phyloP scores from a whole-genome alignment of 2,888 invertebrate species.

The Lymantria monacha region DNA sequence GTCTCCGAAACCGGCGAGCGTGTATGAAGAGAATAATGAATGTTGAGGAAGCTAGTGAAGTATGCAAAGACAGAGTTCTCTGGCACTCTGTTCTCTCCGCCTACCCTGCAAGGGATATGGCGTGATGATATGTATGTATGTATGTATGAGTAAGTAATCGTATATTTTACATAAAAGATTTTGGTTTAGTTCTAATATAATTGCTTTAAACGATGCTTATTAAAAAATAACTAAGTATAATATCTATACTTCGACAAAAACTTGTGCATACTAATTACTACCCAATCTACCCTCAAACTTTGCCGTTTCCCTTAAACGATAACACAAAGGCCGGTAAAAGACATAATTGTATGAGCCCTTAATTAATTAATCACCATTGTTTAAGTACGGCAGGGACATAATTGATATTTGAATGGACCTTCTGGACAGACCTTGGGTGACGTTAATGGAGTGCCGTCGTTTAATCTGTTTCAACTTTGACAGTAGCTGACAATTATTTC shows the following conservation, averaged over 20 bases:
- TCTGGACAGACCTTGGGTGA: constrained; percentile 45
- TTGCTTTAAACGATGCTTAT: too few relatives aligned
- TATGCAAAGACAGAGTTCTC: too few relatives aligned
- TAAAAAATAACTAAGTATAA: too few relatives aligned
- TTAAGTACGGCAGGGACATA: constrained; percentile 57
- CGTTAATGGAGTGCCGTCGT: constrained; percentile 15
- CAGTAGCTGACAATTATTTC: constrained; percentile 4
- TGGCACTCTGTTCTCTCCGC: too few relatives aligned
- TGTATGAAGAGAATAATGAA: too few relatives aligned
- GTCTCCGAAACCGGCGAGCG: too few relatives aligned
- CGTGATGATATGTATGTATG: not conserved
- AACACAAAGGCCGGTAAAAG: constrained; percentile 43
- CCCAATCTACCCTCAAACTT: constrained; percentile 9
- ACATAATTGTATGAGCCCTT: constrained; percentile 73
- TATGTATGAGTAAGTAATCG: too few relatives aligned
- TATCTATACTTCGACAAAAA: too few relatives aligned
- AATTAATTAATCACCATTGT: constrained; percentile 78
- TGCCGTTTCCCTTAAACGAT: constrained; percentile 18
- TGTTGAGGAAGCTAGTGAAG: too few relatives aligned
- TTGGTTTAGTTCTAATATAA: too few relatives aligned
- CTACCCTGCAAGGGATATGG: too few relatives aligned
- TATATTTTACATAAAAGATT: too few relatives aligned
- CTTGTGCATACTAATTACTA: not conserved
- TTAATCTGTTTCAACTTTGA: constrained; percentile 9
- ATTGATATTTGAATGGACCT: constrained; percentile 79